These are phyloP conservation scores for Hippoglossus stenolepis DNA, from an alignment of 2,113 vertebrate genomes.

Conservation along the genomic window DNA sequence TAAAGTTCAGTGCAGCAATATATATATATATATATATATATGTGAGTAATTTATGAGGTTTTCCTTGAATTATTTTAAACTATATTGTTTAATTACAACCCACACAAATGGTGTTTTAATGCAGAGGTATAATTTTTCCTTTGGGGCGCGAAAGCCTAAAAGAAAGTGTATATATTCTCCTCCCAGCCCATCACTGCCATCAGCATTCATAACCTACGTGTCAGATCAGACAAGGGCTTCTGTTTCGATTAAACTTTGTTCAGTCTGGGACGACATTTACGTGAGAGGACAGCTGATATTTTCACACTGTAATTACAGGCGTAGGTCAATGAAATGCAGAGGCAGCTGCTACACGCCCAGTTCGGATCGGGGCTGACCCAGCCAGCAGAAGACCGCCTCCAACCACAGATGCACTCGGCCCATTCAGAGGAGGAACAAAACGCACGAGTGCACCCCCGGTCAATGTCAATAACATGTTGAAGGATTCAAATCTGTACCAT, in stretches of 20 bases:
- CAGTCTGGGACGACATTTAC: constrained; percentile 67
- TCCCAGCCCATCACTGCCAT: constrained; percentile 25
- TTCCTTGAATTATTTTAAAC: neutral
- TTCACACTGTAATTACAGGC: constrained; percentile 75
- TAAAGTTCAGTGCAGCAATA: neutral
- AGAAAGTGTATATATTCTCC: constrained; percentile 11
- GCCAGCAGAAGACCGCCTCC: constrained; percentile 2
- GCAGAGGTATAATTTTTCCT: neutral
- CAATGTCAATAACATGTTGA: neutral
- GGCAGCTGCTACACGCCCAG: constrained; percentile 36
- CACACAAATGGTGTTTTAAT: neutral
- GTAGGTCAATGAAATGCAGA: constrained; percentile 71
- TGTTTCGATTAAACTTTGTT: constrained; percentile 76
- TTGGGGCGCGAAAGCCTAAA: neutral
- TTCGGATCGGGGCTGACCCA: constrained; percentile 37
- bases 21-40: neutral
- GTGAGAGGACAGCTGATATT: constrained; percentile 72
- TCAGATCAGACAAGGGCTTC: constrained; percentile 54
- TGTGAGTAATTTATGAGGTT: neutral
- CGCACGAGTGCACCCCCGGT: neutral
- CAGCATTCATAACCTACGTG: constrained; percentile 63
- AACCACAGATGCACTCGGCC: neutral
- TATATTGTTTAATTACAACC: neutral
- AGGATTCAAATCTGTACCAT: neutral
- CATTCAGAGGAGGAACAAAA: neutral